Evolutionary conservation across 2,797 vertebrate genomes (phyloP), one percentile per base, ranked within the genome.

Genomic region (Linurgus olivaceus): DNA sequence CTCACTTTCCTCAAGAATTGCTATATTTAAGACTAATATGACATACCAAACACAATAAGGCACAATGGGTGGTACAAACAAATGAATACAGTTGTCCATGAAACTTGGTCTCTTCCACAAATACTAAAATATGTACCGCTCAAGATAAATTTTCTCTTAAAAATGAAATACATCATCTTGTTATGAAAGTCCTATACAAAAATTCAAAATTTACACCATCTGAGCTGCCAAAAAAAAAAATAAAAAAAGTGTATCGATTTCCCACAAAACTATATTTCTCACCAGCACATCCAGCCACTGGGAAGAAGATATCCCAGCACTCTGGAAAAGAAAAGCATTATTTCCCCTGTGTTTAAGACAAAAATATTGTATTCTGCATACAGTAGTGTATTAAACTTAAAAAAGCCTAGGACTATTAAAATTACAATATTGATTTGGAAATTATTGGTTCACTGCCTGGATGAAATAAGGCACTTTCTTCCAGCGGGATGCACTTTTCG

Each of bases 141-240:
- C 97, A 95, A 97, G 95, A 98, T 97, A 97, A 96, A 98, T 93
- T 94, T 96, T 95, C 93, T 96, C 92, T 95, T 91, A 90, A 91
- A 98, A 98, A 97, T 94, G 96, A 98, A 98, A 98, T 98, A 98
- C 97, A 97, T 95, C 93, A 97, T 95, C 96, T 97, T 98, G 98
- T 98, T 98, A 98, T 61, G 97, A 98, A 98, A 98, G 97, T 98
- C 97, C 98, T 99, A 98, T 98, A 99, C 98, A 99, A 97, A 97
- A 96, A 94, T 98, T 98, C 97, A 96, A 97, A 98, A 99, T 99
- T 98, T 99, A 99, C 98, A 98, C 97, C 98, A 99, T 98, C 98
- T 98, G 98, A 99, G 99, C 99, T 99, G 99, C 99, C 99, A 98
- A 98, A 98, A 98, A 98, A 98, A 98, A 96, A 97, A 17, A 16